Conservation (phyloP, 2,797 vertebrate species). For the Morelia viridis region DNA sequence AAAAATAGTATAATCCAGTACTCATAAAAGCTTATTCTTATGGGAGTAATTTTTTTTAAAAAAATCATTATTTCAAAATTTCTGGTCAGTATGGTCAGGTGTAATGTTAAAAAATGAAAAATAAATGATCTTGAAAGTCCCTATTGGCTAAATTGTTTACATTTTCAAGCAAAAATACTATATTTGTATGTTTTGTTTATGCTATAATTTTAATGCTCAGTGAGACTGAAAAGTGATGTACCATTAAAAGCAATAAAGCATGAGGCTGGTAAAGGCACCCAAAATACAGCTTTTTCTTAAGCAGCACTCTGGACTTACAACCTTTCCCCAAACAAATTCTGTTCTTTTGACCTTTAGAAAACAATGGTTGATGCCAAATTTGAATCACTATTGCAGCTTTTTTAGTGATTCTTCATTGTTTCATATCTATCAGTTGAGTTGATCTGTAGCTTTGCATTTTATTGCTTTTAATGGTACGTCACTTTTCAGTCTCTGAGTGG, state of each 20-base stretch:
- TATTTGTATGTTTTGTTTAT: not conserved
- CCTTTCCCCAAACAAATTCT: no score
- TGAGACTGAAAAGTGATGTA: not conserved
- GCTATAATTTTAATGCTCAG: not conserved
- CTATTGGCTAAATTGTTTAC: not conserved
- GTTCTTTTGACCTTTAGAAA: no score
- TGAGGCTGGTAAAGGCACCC: not conserved
- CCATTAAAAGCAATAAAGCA: not conserved
- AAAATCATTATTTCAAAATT: not conserved
- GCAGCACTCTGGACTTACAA: no score
- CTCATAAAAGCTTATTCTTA: not conserved
- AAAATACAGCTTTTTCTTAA: not conserved
- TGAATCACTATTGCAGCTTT: no score
- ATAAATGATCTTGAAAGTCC: conserved; percentile 2
- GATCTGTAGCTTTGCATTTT: not conserved
- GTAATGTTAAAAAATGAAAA: conserved; percentile 8
- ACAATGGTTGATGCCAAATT: no score
- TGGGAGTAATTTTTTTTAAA: not conserved
- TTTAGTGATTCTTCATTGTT: no score
- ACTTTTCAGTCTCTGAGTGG: not conserved
- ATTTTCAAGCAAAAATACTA: not conserved
- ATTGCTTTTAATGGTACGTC: not conserved
- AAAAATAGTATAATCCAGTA: not conserved
- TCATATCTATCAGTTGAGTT: no score
- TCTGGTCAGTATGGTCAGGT: not conserved